phyloP scores from a whole-genome alignment of 2,888 invertebrate species.

The Dynastes hyllus region DNA sequence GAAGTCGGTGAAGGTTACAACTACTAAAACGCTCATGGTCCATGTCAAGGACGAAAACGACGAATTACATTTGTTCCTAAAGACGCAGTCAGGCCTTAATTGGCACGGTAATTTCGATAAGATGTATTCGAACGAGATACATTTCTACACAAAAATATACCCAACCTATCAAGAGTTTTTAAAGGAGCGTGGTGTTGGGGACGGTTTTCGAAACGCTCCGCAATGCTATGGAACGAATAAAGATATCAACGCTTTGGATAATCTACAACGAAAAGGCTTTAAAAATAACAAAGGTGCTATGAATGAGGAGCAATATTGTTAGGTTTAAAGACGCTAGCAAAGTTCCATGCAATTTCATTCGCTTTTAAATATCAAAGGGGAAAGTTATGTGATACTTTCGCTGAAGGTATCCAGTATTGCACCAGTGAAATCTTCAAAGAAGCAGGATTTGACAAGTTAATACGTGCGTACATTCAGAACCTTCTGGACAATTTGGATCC shows the following conservation, averaged over 20 bases:
- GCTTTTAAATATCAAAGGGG: slow-evolving; percentile 51
- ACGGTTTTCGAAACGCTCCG: slow-evolving; percentile 43
- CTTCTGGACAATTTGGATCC: slow-evolving; percentile 31
- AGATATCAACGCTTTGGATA: slow-evolving; percentile 64
- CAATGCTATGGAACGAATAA: slow-evolving; percentile 53
- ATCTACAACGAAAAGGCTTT: slow-evolving; percentile 66
- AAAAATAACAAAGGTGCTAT: slow-evolving; percentile 61
- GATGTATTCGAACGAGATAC: slow-evolving; percentile 25
- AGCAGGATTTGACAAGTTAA: slow-evolving; percentile 23
- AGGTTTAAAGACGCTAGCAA: slow-evolving; percentile 47
- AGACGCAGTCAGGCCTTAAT: slow-evolving; percentile 1
- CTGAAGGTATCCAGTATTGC: slow-evolving; percentile 25
- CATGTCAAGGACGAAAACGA: slow-evolving; percentile 21
- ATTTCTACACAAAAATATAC: slow-evolving; percentile 40
- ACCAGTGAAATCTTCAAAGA: slow-evolving; percentile 20
- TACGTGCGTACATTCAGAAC: slow-evolving; percentile 10
- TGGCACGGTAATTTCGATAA: slow-evolving; percentile 4
- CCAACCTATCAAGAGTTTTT: slow-evolving; percentile 39
- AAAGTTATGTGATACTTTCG: slow-evolving; percentile 33
- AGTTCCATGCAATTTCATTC: slow-evolving; percentile 52
- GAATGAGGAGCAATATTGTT: slow-evolving; percentile 50
- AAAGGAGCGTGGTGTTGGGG: slow-evolving; percentile 1
- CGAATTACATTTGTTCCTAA: slow-evolving; percentile 42
- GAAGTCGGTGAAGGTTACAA: slow-evolving; percentile 44
- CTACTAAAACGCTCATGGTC: slow-evolving; percentile 36